Evolutionary conservation across 2,888 invertebrate genomes (phyloP), one percentile per base, ranked within the genome.

Genomic region (Phengaris alcon): DNA sequence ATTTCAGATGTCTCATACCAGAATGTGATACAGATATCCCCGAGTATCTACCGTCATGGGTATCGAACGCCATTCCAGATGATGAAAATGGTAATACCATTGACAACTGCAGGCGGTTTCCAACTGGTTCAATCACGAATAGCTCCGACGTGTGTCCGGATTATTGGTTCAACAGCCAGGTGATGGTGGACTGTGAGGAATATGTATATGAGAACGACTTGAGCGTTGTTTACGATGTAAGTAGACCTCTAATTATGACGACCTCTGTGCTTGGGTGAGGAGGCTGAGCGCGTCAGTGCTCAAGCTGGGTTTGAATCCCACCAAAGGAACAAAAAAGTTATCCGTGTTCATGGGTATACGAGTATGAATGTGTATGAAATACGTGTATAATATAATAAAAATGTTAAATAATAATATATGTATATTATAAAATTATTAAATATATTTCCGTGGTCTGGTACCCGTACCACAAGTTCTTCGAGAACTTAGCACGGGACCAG

Each of bases 181-280:
- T 76, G 2, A 86, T 82, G 0, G 81, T 82, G 72, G 77, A 78
- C 0, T 93, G 93, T 76, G 80, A 87, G 3, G 79, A 77, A 0
- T 88, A 86, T 48, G 88, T 93, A 4, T 92, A 91, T 75, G 84
- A 91, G 79, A 85, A 93, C 75, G 84, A 83, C 5, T 81, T 88
- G 57, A 90, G 86, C 73, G 90, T 92, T 1, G 93, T 92, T 0
- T 89, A 92, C 75, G 92, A 92, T 79, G 93, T 93, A 77, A 89
- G 91, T 86, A 55, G 35, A 4, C 35, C 2, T 35, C 22, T 22
- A 13, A 70, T 44, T 46, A 46, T 46, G 46, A 46, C 22, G 22
- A 22, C 22, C 22, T 22, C 22, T 22, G 22, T 22, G 22, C 0
- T 22, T 22, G 22, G 22, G 22, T 22, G 22, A 22, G 22, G 22